Evolutionary conservation across 2,888 invertebrate species (phyloP).

Genomic region (Cephus runcator): DNA sequence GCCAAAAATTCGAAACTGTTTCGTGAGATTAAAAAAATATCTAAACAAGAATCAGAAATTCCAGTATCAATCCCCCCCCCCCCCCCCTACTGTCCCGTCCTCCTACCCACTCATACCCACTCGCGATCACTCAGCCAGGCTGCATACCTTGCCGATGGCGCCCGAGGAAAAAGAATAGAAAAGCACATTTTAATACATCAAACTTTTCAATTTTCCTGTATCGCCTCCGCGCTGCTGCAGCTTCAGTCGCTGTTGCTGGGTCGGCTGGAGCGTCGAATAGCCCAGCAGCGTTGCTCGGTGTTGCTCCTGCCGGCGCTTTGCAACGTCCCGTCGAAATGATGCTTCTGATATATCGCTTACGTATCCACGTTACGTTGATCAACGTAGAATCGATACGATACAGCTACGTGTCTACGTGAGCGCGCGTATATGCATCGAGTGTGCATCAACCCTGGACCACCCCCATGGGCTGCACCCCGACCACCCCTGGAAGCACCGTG

Average conservation of each 20-base stretch:
- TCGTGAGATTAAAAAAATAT: too few species aligned
- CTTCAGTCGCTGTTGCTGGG: neutral
- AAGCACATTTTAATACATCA: conserved; percentile 45
- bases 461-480: too few species aligned
- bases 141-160: neutral
- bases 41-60: too few species aligned
- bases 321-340: conserved; percentile 37
- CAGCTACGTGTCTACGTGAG: neutral
- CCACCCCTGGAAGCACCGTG: neutral
- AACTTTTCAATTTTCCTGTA: conserved; percentile 55
- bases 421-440: neutral
- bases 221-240: conserved; percentile 19
- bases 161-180: neutral
- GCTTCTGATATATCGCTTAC: conserved; percentile 58
- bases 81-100: too few species aligned
- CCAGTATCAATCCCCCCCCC: too few species aligned
- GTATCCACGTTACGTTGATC: conserved; percentile 48
- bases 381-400: conserved; percentile 47
- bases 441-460: neutral
- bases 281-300: neutral
- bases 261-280: neutral
- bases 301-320: neutral
- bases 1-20: too few species aligned
- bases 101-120: neutral
- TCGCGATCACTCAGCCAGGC: neutral